Conservation (phyloP, 2,113 vertebrate genomes). For the Thamnaconus septentrionalis region DNA sequence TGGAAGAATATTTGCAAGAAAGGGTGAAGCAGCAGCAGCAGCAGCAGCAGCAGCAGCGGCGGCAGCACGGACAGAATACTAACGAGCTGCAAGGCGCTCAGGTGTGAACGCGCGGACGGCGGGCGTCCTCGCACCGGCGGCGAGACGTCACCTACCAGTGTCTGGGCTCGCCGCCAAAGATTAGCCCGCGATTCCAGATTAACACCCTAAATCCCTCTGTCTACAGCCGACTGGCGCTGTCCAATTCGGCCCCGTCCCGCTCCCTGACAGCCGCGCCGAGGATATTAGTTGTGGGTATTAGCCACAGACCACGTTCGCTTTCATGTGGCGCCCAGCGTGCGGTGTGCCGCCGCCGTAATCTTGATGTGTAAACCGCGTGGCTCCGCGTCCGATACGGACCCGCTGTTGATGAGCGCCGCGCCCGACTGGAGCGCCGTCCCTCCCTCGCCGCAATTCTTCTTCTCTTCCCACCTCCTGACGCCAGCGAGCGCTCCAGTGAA, state of each 20-base stretch:
- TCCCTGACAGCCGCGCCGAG: constrained; percentile 41
- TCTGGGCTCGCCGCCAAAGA: constrained; percentile 50
- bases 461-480: constrained; percentile 1
- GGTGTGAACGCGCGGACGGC: constrained; percentile 14
- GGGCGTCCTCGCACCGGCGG: neutral
- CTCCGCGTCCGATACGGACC: constrained; percentile 35
- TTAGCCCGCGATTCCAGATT: constrained; percentile 63
- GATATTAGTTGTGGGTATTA: constrained; percentile 61
- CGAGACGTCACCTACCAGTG: constrained; percentile 26
- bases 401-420: constrained; percentile 15
- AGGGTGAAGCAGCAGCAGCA: neutral
- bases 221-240: constrained; percentile 30
- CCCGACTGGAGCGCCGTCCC: constrained; percentile 12
- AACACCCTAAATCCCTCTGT: constrained; percentile 56
- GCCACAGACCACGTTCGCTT: constrained; percentile 40
- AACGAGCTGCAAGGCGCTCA: constrained; percentile 4
- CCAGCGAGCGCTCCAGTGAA: constrained; percentile 32
- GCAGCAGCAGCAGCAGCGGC: neutral
- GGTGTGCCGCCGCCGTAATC: constrained; percentile 26
- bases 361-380: constrained; percentile 45
- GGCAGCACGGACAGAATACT: too few species aligned
- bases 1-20: neutral
- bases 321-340: constrained; percentile 41
- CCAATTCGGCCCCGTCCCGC: constrained; percentile 27
- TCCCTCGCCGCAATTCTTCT: constrained; percentile 8